A percentile compares a stretch with the other conserved stretches of the same genome.
These are phyloP conservation scores for Epicampocera succincta DNA, from an alignment of 2,888 invertebrate genomes.

Conservation along the genomic window DNA sequence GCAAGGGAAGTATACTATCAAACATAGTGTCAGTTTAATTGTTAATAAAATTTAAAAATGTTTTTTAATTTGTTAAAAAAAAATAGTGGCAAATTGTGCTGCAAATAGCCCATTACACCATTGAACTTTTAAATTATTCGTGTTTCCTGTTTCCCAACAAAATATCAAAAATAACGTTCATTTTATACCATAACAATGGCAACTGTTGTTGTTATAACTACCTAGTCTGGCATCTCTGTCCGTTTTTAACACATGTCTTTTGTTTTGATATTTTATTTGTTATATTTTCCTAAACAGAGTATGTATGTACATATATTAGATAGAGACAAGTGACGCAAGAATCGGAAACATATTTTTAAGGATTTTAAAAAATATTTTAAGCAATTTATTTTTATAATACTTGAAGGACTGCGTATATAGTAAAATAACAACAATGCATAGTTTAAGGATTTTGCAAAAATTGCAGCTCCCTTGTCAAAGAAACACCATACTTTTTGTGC, in stretches of 20 bases:
- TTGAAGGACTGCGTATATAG: background rate
- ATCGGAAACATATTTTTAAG: background rate
- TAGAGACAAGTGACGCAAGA: conserved; percentile 47
- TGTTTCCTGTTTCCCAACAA: too few species aligned
- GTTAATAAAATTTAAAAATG: too few species aligned
- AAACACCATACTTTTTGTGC: background rate
- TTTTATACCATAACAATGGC: background rate
- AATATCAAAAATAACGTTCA: too few species aligned
- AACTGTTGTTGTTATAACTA: background rate
- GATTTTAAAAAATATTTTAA: conserved; percentile 12
- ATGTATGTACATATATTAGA: background rate
- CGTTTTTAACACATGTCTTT: conserved; percentile 39
- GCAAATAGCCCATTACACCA: too few species aligned
- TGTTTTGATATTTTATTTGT: conserved; percentile 36
- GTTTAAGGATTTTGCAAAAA: conserved; percentile 31
- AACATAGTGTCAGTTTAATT: too few species aligned
- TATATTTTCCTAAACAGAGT: background rate
- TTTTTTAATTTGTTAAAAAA: too few species aligned
- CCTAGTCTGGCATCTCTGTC: conserved; percentile 33
- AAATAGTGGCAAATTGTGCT: too few species aligned
- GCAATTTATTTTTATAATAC: conserved; percentile 13
- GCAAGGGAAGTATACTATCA: too few species aligned
- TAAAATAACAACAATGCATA: conserved; percentile 35
- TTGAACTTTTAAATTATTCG: too few species aligned
- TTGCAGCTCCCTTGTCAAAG: background rate